phyloP scores from a whole-genome alignment of 2,888 invertebrate genomes.

The Netelia fuscicornis region DNA sequence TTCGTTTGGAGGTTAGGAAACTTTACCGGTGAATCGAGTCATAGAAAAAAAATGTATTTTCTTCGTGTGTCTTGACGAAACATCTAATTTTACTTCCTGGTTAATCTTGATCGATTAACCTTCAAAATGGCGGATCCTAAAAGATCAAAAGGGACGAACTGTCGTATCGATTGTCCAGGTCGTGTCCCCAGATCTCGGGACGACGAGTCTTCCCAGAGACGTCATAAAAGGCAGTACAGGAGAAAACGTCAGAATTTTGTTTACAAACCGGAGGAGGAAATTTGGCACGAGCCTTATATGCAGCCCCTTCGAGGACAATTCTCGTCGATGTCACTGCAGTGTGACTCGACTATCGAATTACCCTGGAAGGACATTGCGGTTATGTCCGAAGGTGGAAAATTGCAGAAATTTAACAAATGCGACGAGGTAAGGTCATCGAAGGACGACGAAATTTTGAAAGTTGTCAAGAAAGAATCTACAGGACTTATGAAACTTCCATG shows the following conservation, averaged over 20 bases:
- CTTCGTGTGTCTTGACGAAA: background rate
- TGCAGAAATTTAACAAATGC: constrained; percentile 32
- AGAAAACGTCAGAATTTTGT: constrained; percentile 75
- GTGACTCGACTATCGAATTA: constrained; percentile 79
- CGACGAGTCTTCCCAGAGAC: constrained; percentile 17
- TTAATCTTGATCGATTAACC: background rate
- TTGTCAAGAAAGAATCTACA: constrained; percentile 70
- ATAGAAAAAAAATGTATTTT: background rate
- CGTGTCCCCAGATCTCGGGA: constrained; percentile 8
- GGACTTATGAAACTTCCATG: constrained; percentile 76
- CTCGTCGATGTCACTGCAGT: constrained; percentile 74
- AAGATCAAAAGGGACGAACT: constrained; percentile 51
- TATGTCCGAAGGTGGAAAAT: constrained; percentile 33
- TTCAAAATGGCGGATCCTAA: constrained; percentile 31
- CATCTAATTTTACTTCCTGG: background rate
- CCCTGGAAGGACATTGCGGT: constrained; percentile 79
- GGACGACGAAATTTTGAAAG: constrained; percentile 9
- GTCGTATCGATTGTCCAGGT: constrained; percentile 51
- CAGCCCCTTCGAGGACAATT: constrained; percentile 73
- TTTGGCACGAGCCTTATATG: constrained; percentile 79
- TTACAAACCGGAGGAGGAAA: constrained; percentile 76
- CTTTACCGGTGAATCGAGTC: constrained; percentile 1
- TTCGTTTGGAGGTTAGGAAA: constrained; percentile 39
- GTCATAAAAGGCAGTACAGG: constrained; percentile 46
- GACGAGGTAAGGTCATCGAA: constrained; percentile 1